Percentiles rank a stretch among this genome's conserved stretches.
These are phyloP conservation scores for Dexiosoma caninum DNA, from an alignment of 2,888 invertebrate genomes.

Conservation along the genomic window DNA sequence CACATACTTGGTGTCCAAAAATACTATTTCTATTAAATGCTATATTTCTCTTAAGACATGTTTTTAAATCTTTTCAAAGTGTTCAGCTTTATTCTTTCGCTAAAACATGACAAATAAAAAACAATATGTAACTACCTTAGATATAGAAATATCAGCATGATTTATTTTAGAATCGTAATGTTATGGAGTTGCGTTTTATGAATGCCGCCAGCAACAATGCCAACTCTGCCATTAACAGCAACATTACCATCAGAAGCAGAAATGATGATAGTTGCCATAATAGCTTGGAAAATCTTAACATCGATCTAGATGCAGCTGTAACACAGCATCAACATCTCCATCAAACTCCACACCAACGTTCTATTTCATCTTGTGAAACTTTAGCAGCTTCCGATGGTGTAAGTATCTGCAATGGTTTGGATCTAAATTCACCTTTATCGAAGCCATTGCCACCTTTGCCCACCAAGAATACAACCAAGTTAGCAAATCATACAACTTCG, in stretches of 20 bases:
- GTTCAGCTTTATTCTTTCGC: too few relatives aligned
- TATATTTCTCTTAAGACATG: constrained; percentile 10
- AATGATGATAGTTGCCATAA: constrained; percentile 49
- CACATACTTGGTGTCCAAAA: neutral
- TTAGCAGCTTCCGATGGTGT: constrained; percentile 72
- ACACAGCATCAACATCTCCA: neutral
- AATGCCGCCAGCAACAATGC: constrained; percentile 63
- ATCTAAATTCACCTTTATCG: constrained; percentile 67
- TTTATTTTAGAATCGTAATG: constrained; percentile 77
- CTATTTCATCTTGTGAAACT: constrained; percentile 74
- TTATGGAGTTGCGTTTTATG: constrained; percentile 77
- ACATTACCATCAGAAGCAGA: constrained; percentile 48
- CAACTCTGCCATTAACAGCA: constrained; percentile 55
- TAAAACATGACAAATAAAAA: constrained; percentile 13
- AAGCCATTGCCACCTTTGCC: constrained; percentile 74
- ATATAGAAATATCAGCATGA: constrained; percentile 75
- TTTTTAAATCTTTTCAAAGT: too few relatives aligned
- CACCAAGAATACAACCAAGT: constrained; percentile 64
- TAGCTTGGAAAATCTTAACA: constrained; percentile 47
- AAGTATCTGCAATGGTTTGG: constrained; percentile 49
- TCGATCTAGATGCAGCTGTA: neutral
- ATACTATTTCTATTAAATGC: neutral
- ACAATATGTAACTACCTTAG: constrained; percentile 69
- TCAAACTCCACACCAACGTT: constrained; percentile 64
- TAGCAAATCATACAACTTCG: constrained; percentile 66